Base-by-base conservation (phyloP, 2,888 invertebrate species). In the Zootermopsis nevadensis region DNA sequence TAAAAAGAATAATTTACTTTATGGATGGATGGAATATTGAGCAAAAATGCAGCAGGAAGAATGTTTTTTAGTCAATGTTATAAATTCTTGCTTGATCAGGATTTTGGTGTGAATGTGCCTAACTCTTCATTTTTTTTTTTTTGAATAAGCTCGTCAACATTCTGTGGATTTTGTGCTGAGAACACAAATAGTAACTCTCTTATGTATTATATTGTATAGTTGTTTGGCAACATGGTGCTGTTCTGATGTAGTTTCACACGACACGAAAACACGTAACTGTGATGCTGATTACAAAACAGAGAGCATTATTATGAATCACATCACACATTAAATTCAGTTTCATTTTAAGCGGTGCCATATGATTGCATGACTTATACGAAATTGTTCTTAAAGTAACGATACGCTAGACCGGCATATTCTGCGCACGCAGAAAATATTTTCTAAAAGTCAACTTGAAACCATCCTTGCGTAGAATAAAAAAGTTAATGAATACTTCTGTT, bases 21-120 rank as follows among this genome's bases (percentile, higher is more conserved):
- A 80, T 84, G 84, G 84, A 84, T 84, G 84, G 84, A 84, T 84
- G 83, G 83, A 82, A 55, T 84, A 81, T 84, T 84, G 84, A 84
- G 84, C 84, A 84, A 84, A 84, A 84, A 80, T 82, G 83, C 82
- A 83, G 82, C 83, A 84, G 84, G 83, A 83, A 84, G 82, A 82
- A 83, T 79, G 38, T 79, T 60, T 74, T 77, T 79, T 79, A 60
- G 60, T 79, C 79, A 79, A 60, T 79, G 24, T 33, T 79, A 79
- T 38, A 77, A 77, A 77, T 77, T 77, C 77, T 77, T 77, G 77
- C 77, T 77, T 27, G 66, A 79, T 79, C 66, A 66, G 35, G 79
- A 79, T 35, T 79, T 79, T 79, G 79, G 60, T 79, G 79, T 66
- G 66, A 79, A 79, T 60, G 79, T 79, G 79, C 79, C 79, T 79